Evolutionary conservation across 2,113 vertebrate species (phyloP), one percentile per base, ranked within the genome.

Genomic region (Anarhynchus alexandrinus): DNA sequence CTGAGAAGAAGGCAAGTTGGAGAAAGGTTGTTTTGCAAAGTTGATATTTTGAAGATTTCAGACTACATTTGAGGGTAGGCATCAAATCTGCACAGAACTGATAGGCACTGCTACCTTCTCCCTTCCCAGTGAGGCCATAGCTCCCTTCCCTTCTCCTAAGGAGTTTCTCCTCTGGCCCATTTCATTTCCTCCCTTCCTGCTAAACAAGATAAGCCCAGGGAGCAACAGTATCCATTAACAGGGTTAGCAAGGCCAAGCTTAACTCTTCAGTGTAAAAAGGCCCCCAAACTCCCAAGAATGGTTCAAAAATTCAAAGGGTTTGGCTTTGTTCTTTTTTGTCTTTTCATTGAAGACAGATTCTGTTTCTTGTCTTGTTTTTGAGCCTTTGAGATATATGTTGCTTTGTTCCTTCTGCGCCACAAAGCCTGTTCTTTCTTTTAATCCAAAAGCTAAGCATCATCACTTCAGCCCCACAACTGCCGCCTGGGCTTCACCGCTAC

Each of bases 141-240:
- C 43, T 85, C 34, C 58, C 5, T 5, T 82, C 49, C 22, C 57
- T 74, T 52, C 52, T 86, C 55, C 92, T 49, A 9, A 19, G 61
- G 43, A 90, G 79, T 19, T 79, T 54, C 91, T 95, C 51, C 69
- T 72, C 74, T 67, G 69, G 43, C 45, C 49, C 49, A 47, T 74
- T 90, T 59, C 27, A 26, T 73, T 59, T 67, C 43, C 61, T 80
- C 40, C 73, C 42, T 78, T 79, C 70, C 93, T 94, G 83, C 59
- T 91, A 34, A 74, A 78, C 74, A 47, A 64, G 86, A 82, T 94
- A 96, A 96, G 62, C 87, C 54, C 73, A 55, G 66, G 70, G 79
- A 90, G 74, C 58, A 91, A 49, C 16, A 77, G 47, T 40, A 90
- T 36, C 78, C 49, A 43, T 87, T 57, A 91, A 26, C 1, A 73